Base-by-base conservation (phyloP, 2,113 vertebrate genomes). In the Herpetotheres cachinnans region DNA sequence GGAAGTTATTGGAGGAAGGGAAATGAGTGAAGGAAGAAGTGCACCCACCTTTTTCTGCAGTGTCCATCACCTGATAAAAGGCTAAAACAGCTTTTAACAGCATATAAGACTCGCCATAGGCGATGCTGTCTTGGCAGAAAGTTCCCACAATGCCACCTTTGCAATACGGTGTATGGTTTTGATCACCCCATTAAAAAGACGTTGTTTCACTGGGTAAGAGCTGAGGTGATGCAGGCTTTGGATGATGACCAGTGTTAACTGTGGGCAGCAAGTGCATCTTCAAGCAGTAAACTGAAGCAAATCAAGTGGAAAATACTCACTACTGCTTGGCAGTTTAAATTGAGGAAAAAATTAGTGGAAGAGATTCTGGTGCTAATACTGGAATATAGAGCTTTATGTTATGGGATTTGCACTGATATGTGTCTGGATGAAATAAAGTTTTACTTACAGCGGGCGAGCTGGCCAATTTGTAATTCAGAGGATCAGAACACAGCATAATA, bases 401-500 rank as follows among this genome's bases (percentile, higher is more conserved):
- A 44, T 38, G 54, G 42, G 61, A 65, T 47, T 89, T 52, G 70
- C 38, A 71, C 16, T 55, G 55, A 90, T 80, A 69, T 70, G 52
- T 47, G 47, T 56, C 66, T 62, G 19, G 29, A 73, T 34, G 56
- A 86, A 82, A 80, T 63, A 77, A 95, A 91, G 79, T 72, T 92
- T 63, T 70, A 91, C 34, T 70, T 93, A 44, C 29, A 83, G 50
- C 88, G 56, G 76, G n/a, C n/a, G n/a, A 58, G 20, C 18, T 67
- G 17, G 50, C 73, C 84, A 80, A 90, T 95, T 86, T 95, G 40
- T 92, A 95, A 94, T 38, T 96, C 73, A 70, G 40, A 65, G 91
- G 67, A 94, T 27, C 76, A 88, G 67, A 88, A 84, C 15, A 65
- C 16, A 94, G 71, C 69, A 82, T 46, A 90, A 77, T 54, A 74